Base-by-base conservation (phyloP, 2,113 vertebrate genomes). In the Embiotoca jacksoni region DNA sequence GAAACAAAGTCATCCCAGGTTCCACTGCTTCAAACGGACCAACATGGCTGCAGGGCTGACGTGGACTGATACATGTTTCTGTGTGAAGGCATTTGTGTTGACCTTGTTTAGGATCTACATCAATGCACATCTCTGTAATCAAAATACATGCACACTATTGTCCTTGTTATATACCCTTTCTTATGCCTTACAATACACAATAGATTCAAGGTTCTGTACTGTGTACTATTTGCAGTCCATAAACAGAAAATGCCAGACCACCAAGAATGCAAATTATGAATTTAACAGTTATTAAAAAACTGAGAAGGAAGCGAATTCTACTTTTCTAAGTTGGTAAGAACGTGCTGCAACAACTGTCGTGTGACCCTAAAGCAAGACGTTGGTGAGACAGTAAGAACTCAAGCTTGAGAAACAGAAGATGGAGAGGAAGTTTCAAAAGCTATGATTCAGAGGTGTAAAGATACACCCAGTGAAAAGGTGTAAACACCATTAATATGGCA, bases 1-100 rank as follows among this genome's bases (percentile, higher is more conserved):
- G 80, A 81, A 91, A 92, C 94, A 94, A 92, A 72, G 92, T 92
- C 93, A 89, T 84, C 64, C 80, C 92, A 94, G 96, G 95, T 96
- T 96, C 92, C 87, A 0, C 11, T 23, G 82, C 61, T 49, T 52
- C 59, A 64, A 67, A 76, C 62, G 69, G 66, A 82, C 61, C 88
- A 69, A 84, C 58, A 63, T 76, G 52, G 70, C 83, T 76, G 37
- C 46, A 82, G 79, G 75, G 78, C 72, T 55, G 74, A 75, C 77
- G 64, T 7, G 61, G 74, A 67, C n/a, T 70, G 56, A 78, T 75
- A 55, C 53, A 71, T 56, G 47, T 69, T 62, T 62, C 33, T 77
- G 77, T 54, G 52, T 75, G 56, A 64, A 82, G 80, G 71, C 63
- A 44, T 70, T 82, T 72, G 5, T 30, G 16, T 30, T 76, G 83